A percentile compares a stretch with the other conserved stretches of the same genome.
Evolutionary conservation across 2,888 invertebrate genomes (phyloP).

Genomic region (Macrophya annulata): DNA sequence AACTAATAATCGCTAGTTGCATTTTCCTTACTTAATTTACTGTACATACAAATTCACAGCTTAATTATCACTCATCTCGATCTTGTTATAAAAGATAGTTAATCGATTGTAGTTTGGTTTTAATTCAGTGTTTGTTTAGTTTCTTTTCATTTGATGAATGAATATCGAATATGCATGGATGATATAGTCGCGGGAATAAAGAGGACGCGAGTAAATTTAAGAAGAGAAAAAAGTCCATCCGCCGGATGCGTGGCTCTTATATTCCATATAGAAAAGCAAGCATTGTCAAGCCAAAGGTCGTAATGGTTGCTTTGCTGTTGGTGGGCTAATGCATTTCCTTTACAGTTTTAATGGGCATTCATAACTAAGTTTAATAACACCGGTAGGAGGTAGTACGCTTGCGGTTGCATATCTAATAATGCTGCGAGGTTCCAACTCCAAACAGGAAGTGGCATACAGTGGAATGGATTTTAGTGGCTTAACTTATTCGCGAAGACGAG

Average conservation of each 20-base stretch:
- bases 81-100: background rate
- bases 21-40: slow-evolving; percentile 33
- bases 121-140: background rate
- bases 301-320: slow-evolving; percentile 64
- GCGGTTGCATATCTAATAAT: slow-evolving; percentile 76
- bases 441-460: slow-evolving; percentile 66
- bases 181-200: background rate
- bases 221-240: slow-evolving; percentile 59
- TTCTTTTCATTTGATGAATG: background rate
- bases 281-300: slow-evolving; percentile 58
- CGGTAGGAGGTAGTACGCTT: slow-evolving; percentile 71
- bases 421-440: slow-evolving; percentile 68
- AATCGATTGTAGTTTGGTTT: background rate
- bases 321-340: slow-evolving; percentile 79
- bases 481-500: slow-evolving; percentile 4
- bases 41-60: slow-evolving; percentile 31
- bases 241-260: slow-evolving; percentile 67
- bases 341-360: slow-evolving; percentile 79
- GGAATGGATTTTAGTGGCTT: slow-evolving; percentile 28
- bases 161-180: background rate
- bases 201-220: background rate
- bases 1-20: slow-evolving; percentile 69
- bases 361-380: slow-evolving; percentile 79
- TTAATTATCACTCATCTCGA: slow-evolving; percentile 16
- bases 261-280: slow-evolving; percentile 63